Evolutionary conservation across 2,113 vertebrate genomes (phyloP).

Genomic region (Larimichthys polyactis): DNA sequence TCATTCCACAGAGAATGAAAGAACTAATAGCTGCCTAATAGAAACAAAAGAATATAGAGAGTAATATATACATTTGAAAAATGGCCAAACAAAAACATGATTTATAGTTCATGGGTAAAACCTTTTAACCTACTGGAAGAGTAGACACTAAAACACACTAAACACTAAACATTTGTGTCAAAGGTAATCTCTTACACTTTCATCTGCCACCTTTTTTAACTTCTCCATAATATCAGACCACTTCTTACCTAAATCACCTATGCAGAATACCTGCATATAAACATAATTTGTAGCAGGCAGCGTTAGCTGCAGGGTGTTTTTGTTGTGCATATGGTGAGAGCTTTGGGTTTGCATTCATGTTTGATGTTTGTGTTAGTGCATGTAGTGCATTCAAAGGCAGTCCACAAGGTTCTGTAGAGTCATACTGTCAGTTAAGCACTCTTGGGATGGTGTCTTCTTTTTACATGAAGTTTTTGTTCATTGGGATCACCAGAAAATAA

Average conservation of each 20-base stretch:
- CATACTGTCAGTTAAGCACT: too few relatives aligned
- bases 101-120: neutral
- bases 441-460: neutral
- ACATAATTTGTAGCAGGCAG: slow-evolving; percentile 15
- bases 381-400: neutral
- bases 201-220: neutral
- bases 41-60: neutral
- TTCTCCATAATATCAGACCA: neutral
- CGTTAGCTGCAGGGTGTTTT: neutral
- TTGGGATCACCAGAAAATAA: too few relatives aligned
- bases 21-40: neutral
- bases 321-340: slow-evolving; percentile 12
- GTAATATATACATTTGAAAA: neutral
- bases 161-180: neutral
- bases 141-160: too few relatives aligned
- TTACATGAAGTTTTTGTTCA: neutral
- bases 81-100: neutral
- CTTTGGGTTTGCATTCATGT: slow-evolving; percentile 14
- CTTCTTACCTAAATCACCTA: neutral
- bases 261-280: neutral
- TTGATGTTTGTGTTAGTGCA: slow-evolving; percentile 34
- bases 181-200: neutral
- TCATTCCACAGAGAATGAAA: neutral
- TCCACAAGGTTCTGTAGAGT: too few relatives aligned
- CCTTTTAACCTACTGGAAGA: neutral